A percentile compares a stretch with the other conserved stretches of the same genome.
Conservation (phyloP, 2,888 invertebrate species). For the Trachelus iudaicus region DNA sequence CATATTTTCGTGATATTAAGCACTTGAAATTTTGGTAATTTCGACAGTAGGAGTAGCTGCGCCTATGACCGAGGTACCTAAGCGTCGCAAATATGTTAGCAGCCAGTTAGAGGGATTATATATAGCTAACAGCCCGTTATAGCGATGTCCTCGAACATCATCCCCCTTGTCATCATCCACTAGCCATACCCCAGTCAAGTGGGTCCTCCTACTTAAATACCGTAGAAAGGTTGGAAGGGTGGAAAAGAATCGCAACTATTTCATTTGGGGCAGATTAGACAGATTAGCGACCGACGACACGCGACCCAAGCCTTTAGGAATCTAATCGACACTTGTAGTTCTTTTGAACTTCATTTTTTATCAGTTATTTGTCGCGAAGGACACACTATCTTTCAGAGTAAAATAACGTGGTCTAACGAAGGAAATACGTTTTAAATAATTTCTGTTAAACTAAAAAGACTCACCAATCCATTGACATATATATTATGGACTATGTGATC, state of each 20-base stretch:
- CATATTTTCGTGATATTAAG: not conserved
- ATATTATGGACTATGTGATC: no score
- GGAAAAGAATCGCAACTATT: conserved; percentile 64
- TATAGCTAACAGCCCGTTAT: conserved; percentile 27
- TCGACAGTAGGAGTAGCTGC: conserved; percentile 5
- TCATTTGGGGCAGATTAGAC: conserved; percentile 65
- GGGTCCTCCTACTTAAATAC: conserved; percentile 45
- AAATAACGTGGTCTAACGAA: not conserved
- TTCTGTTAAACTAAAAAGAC: not conserved
- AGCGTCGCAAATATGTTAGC: conserved; percentile 35
- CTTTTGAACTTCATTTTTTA: not conserved
- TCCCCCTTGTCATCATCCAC: conserved; percentile 28
- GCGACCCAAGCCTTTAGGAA: not conserved
- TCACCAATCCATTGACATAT: no score
- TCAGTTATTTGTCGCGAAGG: not conserved
- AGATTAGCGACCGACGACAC: conserved; percentile 57
- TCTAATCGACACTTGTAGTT: not conserved
- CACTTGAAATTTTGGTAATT: not conserved
- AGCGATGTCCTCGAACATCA: conserved; percentile 29
- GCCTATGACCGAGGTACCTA: conserved; percentile 23
- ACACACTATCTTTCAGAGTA: not conserved
- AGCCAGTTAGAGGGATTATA: conserved; percentile 39
- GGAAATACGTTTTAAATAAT: not conserved
- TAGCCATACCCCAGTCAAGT: conserved; percentile 45
- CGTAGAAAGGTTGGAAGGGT: conserved; percentile 24